phyloP scores from a whole-genome alignment of 2,888 invertebrate species.

The Athalia rosae region DNA sequence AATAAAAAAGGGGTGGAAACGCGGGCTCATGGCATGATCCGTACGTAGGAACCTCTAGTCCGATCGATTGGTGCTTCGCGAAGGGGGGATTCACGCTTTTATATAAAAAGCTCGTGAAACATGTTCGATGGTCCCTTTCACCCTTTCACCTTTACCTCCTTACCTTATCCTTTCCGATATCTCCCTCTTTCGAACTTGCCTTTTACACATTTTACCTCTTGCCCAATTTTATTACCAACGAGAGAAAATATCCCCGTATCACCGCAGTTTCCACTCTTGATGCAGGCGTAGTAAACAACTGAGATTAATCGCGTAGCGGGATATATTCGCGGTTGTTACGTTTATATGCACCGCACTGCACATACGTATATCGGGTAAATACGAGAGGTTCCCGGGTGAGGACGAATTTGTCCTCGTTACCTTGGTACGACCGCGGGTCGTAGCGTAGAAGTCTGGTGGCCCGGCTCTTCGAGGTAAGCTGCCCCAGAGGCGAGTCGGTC shows the following conservation, averaged over 20 bases:
- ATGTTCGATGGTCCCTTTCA: slow-evolving; percentile 3
- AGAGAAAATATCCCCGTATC: background rate
- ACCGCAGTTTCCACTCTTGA: background rate
- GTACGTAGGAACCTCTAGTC: too few relatives aligned
- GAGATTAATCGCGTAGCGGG: slow-evolving; percentile 34
- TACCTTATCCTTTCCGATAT: slow-evolving; percentile 25
- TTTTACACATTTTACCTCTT: slow-evolving; percentile 35
- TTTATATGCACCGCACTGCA: background rate
- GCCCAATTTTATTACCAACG: slow-evolving; percentile 4
- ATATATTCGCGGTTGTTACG: slow-evolving; percentile 19
- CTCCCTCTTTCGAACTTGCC: slow-evolving; percentile 1
- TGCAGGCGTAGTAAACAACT: background rate
- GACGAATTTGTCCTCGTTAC: slow-evolving; percentile 37
- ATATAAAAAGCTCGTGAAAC: slow-evolving; percentile 26
- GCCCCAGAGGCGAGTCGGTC: slow-evolving; percentile 17
- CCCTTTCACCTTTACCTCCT: slow-evolving; percentile 22
- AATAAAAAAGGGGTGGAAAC: too few relatives aligned
- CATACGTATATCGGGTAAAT: background rate
- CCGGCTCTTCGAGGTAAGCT: too few relatives aligned
- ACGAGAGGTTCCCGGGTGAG: background rate
- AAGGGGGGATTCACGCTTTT: background rate
- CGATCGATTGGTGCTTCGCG: too few relatives aligned
- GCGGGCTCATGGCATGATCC: too few relatives aligned
- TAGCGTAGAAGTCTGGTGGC: too few relatives aligned
- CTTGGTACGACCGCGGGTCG: too few relatives aligned